A percentile compares a stretch with the other conserved stretches of the same genome.
Evolutionary conservation across 2,888 invertebrate species (phyloP).

Genomic region (Orchestes rusci): DNA sequence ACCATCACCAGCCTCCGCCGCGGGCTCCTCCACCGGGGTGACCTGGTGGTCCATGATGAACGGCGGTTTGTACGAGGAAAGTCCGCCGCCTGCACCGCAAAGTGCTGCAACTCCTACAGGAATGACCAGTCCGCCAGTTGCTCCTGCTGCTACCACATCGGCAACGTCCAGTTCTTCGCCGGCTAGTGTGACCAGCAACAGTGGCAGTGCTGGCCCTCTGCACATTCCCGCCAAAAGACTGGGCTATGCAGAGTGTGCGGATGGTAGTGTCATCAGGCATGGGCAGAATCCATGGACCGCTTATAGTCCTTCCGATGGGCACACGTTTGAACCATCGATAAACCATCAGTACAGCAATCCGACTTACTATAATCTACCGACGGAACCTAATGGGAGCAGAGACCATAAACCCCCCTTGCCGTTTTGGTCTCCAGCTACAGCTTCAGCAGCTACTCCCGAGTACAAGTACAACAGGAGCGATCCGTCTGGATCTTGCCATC

Average conservation of each 20-base stretch:
- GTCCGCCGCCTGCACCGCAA: constrained; percentile 48
- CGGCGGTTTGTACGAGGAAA: constrained; percentile 72
- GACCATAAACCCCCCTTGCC: constrained; percentile 53
- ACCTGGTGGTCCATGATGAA: constrained; percentile 82
- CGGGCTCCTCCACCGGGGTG: constrained; percentile 77
- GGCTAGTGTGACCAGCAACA: constrained; percentile 55
- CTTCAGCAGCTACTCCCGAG: constrained; percentile 52
- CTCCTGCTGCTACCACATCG: constrained; percentile 57
- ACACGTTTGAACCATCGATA: constrained; percentile 53
- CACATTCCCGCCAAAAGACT: constrained; percentile 88
- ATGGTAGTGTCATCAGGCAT: constrained; percentile 61
- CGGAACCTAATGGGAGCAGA: constrained; percentile 52
- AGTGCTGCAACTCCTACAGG: constrained; percentile 47
- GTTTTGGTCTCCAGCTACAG: constrained; percentile 62
- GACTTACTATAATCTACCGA: constrained; percentile 71
- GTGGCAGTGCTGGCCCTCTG: constrained; percentile 68
- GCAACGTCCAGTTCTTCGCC: constrained; percentile 57
- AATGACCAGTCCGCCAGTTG: constrained; percentile 49
- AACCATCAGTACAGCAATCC: constrained; percentile 67
- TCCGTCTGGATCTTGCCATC: constrained; percentile 57
- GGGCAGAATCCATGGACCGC: constrained; percentile 59
- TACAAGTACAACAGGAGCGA: constrained; percentile 53
- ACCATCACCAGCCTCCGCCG: constrained; percentile 71
- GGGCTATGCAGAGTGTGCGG: constrained; percentile 48
- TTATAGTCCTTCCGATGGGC: constrained; percentile 59